Conservation (phyloP, 2,113 vertebrate species). For the Egretta garzetta region DNA sequence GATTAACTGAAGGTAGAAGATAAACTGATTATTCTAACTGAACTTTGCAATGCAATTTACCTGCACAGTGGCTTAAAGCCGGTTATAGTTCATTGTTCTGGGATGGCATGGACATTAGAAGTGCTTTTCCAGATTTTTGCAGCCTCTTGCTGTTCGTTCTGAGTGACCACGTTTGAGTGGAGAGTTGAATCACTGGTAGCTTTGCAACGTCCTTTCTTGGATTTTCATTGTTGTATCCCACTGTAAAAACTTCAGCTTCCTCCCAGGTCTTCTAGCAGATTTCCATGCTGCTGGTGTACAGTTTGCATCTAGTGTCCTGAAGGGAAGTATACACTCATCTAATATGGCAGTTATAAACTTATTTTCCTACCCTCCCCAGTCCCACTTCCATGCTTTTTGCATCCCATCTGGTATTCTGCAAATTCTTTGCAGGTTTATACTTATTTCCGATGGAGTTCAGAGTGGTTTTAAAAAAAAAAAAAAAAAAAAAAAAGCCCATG, state of each 20-base stretch:
- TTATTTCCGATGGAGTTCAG: neutral
- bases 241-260: neutral
- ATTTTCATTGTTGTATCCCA: constrained; percentile 43
- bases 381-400: neutral
- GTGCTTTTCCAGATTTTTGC: constrained; percentile 27
- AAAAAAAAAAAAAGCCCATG: neutral
- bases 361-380: neutral
- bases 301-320: constrained; percentile 26
- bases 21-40: neutral
- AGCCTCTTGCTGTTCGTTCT: constrained; percentile 32
- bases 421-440: neutral
- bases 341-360: neutral
- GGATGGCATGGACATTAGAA: constrained; percentile 12
- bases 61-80: constrained; percentile 50
- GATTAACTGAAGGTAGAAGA: constrained; percentile 15
- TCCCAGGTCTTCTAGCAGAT: constrained; percentile 11
- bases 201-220: neutral
- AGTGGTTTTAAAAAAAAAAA: neutral
- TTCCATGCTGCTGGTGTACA: neutral
- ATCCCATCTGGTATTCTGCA: neutral
- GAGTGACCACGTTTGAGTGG: neutral
- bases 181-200: neutral
- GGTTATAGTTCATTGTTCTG: constrained; percentile 37
- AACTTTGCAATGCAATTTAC: constrained; percentile 61
- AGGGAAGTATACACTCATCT: constrained; percentile 47